These are phyloP conservation scores for Anguilla obscura DNA, from an alignment of 2,797 vertebrate genomes.

Conservation along the genomic window DNA sequence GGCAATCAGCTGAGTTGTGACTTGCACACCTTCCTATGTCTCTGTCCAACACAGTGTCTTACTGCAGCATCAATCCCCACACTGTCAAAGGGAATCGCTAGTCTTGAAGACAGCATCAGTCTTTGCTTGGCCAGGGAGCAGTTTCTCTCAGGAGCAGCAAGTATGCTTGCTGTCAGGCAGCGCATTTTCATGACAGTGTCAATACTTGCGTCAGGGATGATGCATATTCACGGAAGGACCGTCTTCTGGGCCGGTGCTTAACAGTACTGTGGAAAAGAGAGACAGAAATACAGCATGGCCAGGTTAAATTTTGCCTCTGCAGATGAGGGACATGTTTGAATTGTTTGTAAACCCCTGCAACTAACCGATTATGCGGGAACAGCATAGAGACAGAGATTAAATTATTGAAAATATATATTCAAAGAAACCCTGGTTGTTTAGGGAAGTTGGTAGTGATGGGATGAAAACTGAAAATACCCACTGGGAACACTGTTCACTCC, in stretches of 20 bases:
- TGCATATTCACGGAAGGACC: background rate
- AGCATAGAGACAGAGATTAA: no score
- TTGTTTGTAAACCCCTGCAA: no score
- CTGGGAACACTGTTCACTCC: no score
- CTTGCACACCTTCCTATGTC: conserved; percentile 59
- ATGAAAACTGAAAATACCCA: no score
- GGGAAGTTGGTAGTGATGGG: no score
- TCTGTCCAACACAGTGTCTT: conserved; percentile 11
- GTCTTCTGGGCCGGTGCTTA: conserved; percentile 34
- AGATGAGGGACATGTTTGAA: background rate
- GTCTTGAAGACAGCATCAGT: background rate
- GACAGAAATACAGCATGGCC: background rate
- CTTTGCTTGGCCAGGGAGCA: background rate
- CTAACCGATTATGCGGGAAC: no score
- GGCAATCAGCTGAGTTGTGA: conserved; percentile 75
- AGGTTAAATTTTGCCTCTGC: background rate
- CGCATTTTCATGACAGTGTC: conserved; percentile 14
- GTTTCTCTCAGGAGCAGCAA: background rate
- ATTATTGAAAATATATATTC: no score
- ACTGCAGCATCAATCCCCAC: conserved; percentile 9
- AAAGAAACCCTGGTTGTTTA: no score
- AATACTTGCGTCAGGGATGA: background rate
- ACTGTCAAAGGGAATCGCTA: background rate
- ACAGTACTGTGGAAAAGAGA: conserved; percentile 33
- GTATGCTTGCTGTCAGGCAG: conserved; percentile 19